Base-by-base conservation (phyloP, 2,888 invertebrate genomes). In the Limulus polyphemus region DNA sequence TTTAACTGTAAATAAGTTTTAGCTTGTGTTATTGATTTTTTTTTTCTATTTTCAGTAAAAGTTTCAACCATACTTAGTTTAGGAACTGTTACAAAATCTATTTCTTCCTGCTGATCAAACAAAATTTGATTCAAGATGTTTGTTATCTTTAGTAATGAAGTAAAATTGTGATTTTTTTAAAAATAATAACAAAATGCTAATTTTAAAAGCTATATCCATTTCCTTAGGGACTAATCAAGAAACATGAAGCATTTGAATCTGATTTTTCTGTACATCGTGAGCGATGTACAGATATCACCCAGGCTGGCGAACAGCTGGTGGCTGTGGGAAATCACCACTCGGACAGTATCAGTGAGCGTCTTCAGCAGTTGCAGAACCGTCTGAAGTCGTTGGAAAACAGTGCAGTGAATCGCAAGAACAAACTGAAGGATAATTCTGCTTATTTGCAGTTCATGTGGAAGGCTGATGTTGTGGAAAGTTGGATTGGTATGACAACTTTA, bases 371-470 rank as follows among this genome's bases (percentile, higher is more conserved):
- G 62, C 82, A 83, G 71, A 78, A 73, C 63, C 62, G 72, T 74
- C 79, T 97, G 72, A 90, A 90, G 73, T 87, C 90, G 75, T 82
- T 99, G 73, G 88, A 88, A 10, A 83, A 85, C 0, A 81, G 95
- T 70, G 97, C 97, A 10, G 84, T 84, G 0, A 83, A 87, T 16
- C 86, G 99, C 72, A 94, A 95, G 80, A 86, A 87, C 0, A 87
- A 90, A 50, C 82, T 99, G 65, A 84, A 91, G 71, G 99, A 99
- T 79, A 99, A 98, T 81, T 94, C 94, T 0, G 97, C 98, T 51
- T 98, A 98, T 79, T 82, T 99, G 74, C 98, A 99, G 78, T 97
- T 99, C 79, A 92, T 99, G 88, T 99, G 99, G 99, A 99, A 99
- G 81, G 98, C 99, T 3, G 99, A 99, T 79, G 99, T 99, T 57